phyloP scores from a whole-genome alignment of 2,888 invertebrate species.

The Diplolepis rosae region DNA sequence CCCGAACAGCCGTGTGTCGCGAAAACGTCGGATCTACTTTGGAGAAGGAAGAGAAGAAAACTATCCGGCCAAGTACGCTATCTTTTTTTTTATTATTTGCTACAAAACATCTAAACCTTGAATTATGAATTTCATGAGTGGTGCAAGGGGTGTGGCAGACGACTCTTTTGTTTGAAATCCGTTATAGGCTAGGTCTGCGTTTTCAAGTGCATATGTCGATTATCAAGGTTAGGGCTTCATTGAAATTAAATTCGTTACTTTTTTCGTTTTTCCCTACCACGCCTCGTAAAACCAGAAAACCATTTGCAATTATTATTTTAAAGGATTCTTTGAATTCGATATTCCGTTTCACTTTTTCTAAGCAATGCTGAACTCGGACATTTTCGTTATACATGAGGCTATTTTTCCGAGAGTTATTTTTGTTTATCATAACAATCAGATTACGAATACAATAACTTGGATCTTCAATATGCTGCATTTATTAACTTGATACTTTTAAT shows the following conservation, averaged over 20 bases:
- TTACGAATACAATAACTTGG: neutral
- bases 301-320: neutral
- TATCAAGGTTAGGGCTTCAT: conserved; percentile 20
- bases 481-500: neutral
- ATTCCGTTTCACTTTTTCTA: neutral
- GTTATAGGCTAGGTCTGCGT: neutral
- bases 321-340: neutral
- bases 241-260: conserved; percentile 6
- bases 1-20: conserved; percentile 15
- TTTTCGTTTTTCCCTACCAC: neutral
- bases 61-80: conserved; percentile 4
- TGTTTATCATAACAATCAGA: conserved; percentile 20
- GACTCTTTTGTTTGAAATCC: neutral
- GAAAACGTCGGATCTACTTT: neutral
- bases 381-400: neutral
- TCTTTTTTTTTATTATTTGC: neutral
- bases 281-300: neutral
- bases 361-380: neutral
- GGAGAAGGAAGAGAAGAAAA: neutral
- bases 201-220: neutral
- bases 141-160: neutral
- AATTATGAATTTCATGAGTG: neutral
- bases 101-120: neutral
- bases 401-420: neutral
- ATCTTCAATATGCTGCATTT: neutral